phyloP scores from a whole-genome alignment of 2,113 vertebrate species.

The Hipposideros armiger region DNA sequence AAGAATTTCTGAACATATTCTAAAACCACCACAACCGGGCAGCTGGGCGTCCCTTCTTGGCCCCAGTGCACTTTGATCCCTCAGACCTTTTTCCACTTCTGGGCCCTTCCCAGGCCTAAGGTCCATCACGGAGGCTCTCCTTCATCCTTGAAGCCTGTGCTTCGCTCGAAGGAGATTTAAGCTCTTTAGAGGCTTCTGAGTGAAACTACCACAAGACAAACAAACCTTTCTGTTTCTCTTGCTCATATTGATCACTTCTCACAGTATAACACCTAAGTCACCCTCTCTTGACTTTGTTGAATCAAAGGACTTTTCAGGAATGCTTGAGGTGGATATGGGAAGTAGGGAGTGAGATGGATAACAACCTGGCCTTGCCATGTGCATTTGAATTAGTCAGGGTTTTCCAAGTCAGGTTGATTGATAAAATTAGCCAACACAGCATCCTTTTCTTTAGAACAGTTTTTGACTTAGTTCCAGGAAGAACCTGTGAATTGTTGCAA shows the following conservation, averaged over 20 bases:
- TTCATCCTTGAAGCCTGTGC: background rate
- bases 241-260: slow-evolving; percentile 6
- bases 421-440: background rate
- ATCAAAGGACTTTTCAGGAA: background rate
- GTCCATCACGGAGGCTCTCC: background rate
- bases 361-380: background rate
- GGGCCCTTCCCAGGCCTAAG: background rate
- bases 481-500: background rate
- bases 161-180: background rate
- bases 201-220: background rate
- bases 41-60: background rate
- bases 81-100: background rate
- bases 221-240: background rate
- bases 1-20: background rate
- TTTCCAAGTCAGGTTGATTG: background rate
- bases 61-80: background rate
- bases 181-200: background rate
- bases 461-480: background rate
- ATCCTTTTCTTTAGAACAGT: background rate
- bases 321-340: background rate
- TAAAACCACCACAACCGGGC: background rate
- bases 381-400: background rate
- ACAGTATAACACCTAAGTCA: background rate
- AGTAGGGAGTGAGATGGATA: background rate
- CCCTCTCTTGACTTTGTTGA: background rate